Evolutionary conservation across 2,113 vertebrate species (phyloP), one percentile per base, ranked within the genome.

Genomic region (Trinectes maculatus): DNA sequence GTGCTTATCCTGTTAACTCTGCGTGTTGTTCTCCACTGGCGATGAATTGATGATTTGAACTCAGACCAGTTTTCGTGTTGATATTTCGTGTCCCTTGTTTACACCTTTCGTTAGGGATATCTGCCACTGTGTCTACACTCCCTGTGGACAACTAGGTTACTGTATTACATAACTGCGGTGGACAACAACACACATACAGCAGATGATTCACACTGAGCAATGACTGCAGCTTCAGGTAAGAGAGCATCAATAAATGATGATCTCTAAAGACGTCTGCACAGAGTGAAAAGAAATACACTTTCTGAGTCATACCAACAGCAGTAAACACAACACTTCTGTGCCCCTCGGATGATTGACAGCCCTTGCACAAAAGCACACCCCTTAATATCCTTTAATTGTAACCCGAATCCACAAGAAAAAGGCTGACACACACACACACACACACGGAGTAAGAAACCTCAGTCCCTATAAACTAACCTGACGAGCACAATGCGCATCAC

Each of bases 161-260:
- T 43, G 28, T n/a, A 15, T 83, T 85, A 80, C 5, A 13, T 80
- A 85, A 87, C 70, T 5, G 13, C 47, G 47, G 52, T n/a, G 19
- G 55, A 56, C 48, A 71, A 18, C 29, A 67, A 42, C 29, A 57
- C 44, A 47, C 37, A 9, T 8, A 49, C 39, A 46, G 58, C 7
- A 21, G 34, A 44, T 49, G 46, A 77, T 62, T 84, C 71, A 74
- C 49, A 25, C 69, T 42, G 68, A 60, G 52, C 40, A 13, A 18
- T 13, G 43, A 71, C 5, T 79, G 75, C 8, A 10, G 33, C 64
- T 53, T 24, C 3, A 22, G 59, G 29, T 42, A 52, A 69, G 12
- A 54, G 25, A 42, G 48, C 62, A 65, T 31, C 5, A 26, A 81
- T 48, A 71, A 82, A 43, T 51, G 52, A 73, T 51, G 58, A 29